Evolutionary conservation across 2,113 vertebrate genomes (phyloP).

Genomic region (Halichoerus grypus): DNA sequence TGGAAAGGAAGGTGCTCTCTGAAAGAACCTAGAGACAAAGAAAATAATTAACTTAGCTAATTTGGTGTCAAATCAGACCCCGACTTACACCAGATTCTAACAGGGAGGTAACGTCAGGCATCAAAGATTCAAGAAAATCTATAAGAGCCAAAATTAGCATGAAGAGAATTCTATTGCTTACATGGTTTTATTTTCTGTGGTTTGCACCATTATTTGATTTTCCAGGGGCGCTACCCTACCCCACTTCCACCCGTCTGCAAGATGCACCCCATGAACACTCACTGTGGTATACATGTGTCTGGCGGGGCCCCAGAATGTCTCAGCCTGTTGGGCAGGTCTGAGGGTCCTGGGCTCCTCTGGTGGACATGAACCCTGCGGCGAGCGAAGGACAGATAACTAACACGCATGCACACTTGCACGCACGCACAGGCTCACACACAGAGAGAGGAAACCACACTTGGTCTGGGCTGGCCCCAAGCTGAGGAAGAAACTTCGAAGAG

Average conservation of each 20-base stretch:
- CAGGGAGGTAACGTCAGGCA: background rate
- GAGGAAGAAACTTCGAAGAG: slow-evolving; percentile 36
- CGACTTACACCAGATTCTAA: background rate
- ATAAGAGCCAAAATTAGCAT: background rate
- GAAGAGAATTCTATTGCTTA: background rate
- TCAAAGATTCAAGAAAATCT: background rate
- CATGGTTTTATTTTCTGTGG: slow-evolving; percentile 1
- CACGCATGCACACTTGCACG: fast-evolving
- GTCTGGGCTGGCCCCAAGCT: slow-evolving; percentile 6
- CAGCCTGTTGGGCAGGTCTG: background rate
- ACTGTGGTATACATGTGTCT: fast-evolving
- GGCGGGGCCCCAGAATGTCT: background rate
- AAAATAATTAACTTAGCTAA: background rate
- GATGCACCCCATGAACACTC: background rate
- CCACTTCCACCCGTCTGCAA: fast-evolving
- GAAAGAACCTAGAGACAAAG: background rate
- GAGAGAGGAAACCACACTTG: background rate
- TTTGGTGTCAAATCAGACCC: background rate
- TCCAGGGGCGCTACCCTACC: background rate
- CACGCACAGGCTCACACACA: background rate
- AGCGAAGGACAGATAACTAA: background rate
- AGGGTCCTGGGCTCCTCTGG: background rate
- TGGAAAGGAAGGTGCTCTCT: background rate
- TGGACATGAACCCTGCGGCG: no score
- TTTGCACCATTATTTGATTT: background rate